Percentiles rank a stretch among this genome's conserved stretches.
These are phyloP conservation scores for Petrolisthes manimaculis DNA, from an alignment of 2,888 invertebrate species.

Conservation along the genomic window DNA sequence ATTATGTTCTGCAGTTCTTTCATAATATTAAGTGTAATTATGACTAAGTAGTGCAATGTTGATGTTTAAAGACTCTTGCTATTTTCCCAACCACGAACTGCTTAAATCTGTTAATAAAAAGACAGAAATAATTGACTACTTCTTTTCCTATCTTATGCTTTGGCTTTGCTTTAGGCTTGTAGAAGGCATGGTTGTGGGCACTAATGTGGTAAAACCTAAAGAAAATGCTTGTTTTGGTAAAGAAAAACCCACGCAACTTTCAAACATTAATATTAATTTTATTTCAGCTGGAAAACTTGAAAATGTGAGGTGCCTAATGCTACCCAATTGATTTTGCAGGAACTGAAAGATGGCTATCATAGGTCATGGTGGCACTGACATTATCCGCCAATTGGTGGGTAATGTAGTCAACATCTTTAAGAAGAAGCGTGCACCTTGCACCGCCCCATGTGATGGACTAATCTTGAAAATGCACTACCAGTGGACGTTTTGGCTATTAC, in stretches of 20 bases:
- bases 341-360: slow-evolving; percentile 66
- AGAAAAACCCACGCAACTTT: no score
- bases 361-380: slow-evolving; percentile 66
- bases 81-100: slow-evolving; percentile 23
- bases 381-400: slow-evolving; percentile 66
- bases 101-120: slow-evolving; percentile 37
- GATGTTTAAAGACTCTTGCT: slow-evolving; percentile 11
- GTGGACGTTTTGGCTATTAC: slow-evolving; percentile 66
- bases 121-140: slow-evolving; percentile 33
- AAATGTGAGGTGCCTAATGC: slow-evolving; percentile 47
- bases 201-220: slow-evolving; percentile 42
- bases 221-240: no score
- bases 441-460: slow-evolving; percentile 65
- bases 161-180: slow-evolving; percentile 45
- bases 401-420: slow-evolving; percentile 66
- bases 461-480: slow-evolving; percentile 66
- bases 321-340: slow-evolving; percentile 61
- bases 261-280: slow-evolving; percentile 6
- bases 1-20: no score
- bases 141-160: slow-evolving; percentile 32
- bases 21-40: no score
- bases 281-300: slow-evolving; percentile 34
- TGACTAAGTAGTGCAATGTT: slow-evolving; percentile 17
- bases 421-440: slow-evolving; percentile 65
- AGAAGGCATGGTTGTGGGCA: slow-evolving; percentile 60